Evolutionary conservation across 2,113 vertebrate species (phyloP), one percentile per base, ranked within the genome.

Genomic region (Actenoides hombroni): DNA sequence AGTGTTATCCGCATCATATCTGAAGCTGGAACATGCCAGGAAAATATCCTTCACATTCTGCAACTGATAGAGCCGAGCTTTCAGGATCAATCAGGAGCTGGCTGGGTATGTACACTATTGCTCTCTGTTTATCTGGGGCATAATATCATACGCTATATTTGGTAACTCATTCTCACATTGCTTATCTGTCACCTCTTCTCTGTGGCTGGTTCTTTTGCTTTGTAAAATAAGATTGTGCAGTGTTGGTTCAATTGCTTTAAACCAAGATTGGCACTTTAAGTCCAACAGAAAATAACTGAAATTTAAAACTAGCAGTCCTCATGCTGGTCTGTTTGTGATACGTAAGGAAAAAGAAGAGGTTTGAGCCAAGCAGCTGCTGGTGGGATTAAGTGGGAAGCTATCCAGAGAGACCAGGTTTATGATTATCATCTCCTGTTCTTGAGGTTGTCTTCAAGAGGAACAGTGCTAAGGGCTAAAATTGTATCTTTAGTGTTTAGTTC

Each of bases 301-400:
- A 79, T 84, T 70, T 86, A 83, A 95, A 93, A 65, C 75, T 35
- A 71, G 49, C 31, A 68, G 68, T 92, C 48, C 75, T 95, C 56
- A 19, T 88, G 82, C 60, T 86, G 74, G 40, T 53, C n/a, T 71
- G 60, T 65, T 82, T 84, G 86, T 87, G 83, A 81, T 85, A 83
- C 15, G 29, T 57, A 70, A 76, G 78, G 86, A 59, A 67, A 87
- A 90, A 79, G 42, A 61, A 61, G 83, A 76, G 37, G n/a, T 44
- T 77, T 69, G 71, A 94, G 94, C 89, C 96, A 96, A 97, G 81
- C 92, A 96, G 92, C 94, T 95, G 92, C 83, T 88, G 78, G 71
- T 91, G 90, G 77, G 81, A 86, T 96, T 86, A 94, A 94, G 83
- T 77, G 75, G 90, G 74, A 90, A 96, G 63, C 75, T 92, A 78